Evolutionary conservation across 2,888 invertebrate species (phyloP).

Genomic region (Synergus japonicus): DNA sequence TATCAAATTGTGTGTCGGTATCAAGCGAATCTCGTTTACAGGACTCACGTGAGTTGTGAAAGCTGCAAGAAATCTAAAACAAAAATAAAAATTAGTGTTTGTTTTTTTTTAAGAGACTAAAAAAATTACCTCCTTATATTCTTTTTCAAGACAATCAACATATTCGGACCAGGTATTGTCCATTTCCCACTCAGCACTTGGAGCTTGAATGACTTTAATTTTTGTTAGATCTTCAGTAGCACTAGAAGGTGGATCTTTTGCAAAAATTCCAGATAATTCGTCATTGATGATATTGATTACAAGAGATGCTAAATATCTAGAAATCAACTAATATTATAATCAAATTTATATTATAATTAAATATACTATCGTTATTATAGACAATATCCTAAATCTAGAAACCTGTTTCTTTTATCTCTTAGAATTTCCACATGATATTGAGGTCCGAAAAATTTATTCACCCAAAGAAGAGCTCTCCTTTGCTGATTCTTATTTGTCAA

Average conservation of each 20-base stretch:
- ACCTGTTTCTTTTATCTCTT: not conserved
- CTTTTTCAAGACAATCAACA: too few relatives aligned
- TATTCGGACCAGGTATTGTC: too few relatives aligned
- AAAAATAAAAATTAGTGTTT: too few relatives aligned
- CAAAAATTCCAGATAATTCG: not conserved
- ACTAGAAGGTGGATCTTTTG: not conserved
- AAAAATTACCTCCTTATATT: too few relatives aligned
- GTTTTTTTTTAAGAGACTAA: too few relatives aligned
- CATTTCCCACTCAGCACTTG: not conserved
- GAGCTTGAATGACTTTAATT: not conserved
- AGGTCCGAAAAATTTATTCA: not conserved
- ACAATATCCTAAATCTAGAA: too few relatives aligned
- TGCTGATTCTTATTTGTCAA: not conserved
- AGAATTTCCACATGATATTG: not conserved
- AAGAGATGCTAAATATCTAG: not conserved
- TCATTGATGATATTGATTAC: not conserved
- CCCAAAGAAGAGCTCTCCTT: not conserved
- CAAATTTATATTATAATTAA: too few relatives aligned
- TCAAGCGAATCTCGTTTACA: too few relatives aligned
- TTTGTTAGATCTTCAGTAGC: not conserved
- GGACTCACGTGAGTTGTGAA: too few relatives aligned
- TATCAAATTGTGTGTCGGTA: not conserved
- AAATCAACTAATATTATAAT: too few relatives aligned
- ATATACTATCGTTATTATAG: too few relatives aligned
- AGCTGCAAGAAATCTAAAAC: too few relatives aligned